Conservation (phyloP, 2,888 invertebrate genomes). For the Nomada lathburiana region DNA sequence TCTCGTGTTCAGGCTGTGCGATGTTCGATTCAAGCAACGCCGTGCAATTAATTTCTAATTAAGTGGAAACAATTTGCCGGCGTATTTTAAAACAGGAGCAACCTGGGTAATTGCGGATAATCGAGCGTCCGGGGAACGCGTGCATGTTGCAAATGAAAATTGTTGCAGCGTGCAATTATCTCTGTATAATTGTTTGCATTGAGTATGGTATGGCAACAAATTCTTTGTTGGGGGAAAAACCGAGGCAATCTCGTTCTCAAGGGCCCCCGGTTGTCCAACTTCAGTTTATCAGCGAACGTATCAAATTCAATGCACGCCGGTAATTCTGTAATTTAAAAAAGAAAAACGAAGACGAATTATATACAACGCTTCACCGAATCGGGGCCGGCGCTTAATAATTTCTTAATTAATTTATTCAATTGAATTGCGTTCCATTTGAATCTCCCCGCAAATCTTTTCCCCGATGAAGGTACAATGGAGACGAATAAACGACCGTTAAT, state of each 20-base stretch:
- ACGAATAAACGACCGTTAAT: not conserved
- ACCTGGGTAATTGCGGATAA: not conserved
- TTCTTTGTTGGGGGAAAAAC: not conserved
- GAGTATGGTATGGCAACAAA: not conserved
- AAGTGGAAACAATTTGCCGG: not conserved
- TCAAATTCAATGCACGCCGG: not conserved
- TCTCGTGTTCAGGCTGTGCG: not conserved
- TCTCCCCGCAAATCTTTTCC: not conserved
- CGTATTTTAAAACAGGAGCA: not conserved
- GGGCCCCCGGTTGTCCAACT: constrained; percentile 14
- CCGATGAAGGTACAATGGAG: no score
- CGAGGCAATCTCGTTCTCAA: constrained; percentile 4
- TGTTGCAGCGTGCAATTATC: not conserved
- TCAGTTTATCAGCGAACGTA: not conserved
- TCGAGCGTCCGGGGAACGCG: not conserved
- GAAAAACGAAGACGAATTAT: not conserved
- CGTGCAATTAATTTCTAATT: not conserved
- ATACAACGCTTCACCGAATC: not conserved
- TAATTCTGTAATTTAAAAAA: not conserved
- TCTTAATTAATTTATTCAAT: not conserved
- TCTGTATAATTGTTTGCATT: not conserved
- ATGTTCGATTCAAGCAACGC: not conserved
- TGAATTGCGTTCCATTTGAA: not conserved
- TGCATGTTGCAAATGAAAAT: not conserved
- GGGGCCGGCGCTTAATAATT: not conserved